Base-by-base conservation (phyloP, 2,797 vertebrate genomes). In the Chanos chanos region DNA sequence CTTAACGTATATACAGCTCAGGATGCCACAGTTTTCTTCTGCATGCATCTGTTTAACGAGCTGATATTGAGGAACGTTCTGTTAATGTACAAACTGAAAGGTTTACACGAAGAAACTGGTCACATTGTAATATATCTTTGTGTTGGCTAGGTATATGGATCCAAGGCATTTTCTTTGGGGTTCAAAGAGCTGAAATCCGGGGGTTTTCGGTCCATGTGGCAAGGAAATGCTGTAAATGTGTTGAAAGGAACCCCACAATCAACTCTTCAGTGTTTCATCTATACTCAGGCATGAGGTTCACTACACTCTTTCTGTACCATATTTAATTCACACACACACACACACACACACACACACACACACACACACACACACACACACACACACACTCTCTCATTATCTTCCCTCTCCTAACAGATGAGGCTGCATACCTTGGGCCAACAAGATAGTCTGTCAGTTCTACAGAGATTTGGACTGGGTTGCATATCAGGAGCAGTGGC, bases 231-330 rank as follows among this genome's bases (percentile, higher is more conserved):
- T 1, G 85, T 88, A 25, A 90, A 89, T 2, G 75, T 90, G 41
- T 68, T 90, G 53, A 90, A 90, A 66, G 89, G 89, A 65, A 90
- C 86, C 0, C 89, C 88, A 0, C 89, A 89, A 76, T 88, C 88
- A 0, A 88, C 84, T 0, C 81, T 90, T 1, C 89, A 90, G 72
- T 89, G 86, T 71, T 78, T 89, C 7, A 84, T 90, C 48, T 89
- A 89, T 28, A 71, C 84, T 30, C 84, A 87, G 83, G 89, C 90
- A 68, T 63, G 41, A n/a, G n/a, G n/a, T n/a, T n/a, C n/a, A n/a
- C n/a, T n/a, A n/a, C n/a, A n/a, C n/a, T n/a, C n/a, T n/a, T 16
- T 21, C 1, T 0, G 5, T 16, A 4, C 19, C 25, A 9, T 10
- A 39, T n/a, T n/a, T n/a, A 19, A 7, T 37, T 43, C 28, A 21